phyloP scores from a whole-genome alignment of 2,888 invertebrate species.

The Cephus runcator region DNA sequence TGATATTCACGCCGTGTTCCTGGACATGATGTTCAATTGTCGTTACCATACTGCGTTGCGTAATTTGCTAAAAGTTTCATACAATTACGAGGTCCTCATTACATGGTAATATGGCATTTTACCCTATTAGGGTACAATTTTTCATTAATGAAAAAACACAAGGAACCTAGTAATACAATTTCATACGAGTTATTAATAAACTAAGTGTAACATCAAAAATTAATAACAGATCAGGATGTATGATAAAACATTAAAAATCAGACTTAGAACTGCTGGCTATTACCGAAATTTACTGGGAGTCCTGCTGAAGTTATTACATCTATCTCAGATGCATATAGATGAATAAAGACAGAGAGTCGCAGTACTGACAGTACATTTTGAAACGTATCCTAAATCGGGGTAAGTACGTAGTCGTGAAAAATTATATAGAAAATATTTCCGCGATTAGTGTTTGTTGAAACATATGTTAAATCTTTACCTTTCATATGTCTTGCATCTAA shows the following conservation, averaged over 20 bases:
- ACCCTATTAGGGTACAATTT: slow-evolving; percentile 8
- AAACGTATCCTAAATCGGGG: not conserved
- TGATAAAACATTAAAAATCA: not conserved
- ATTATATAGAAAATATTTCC: not conserved
- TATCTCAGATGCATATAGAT: too few species aligned
- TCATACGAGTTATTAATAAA: not conserved
- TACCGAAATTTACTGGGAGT: not conserved
- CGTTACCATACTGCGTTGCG: not conserved
- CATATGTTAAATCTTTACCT: too few species aligned
- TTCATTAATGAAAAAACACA: not conserved
- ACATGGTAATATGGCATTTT: slow-evolving; percentile 3
- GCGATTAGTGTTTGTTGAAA: too few species aligned
- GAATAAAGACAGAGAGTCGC: too few species aligned
- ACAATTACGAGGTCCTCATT: not conserved
- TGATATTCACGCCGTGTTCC: not conserved
- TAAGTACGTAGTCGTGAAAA: not conserved
- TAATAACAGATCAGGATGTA: not conserved
- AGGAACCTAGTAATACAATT: slow-evolving; percentile 6
- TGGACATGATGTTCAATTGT: not conserved
- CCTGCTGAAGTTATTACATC: too few species aligned
- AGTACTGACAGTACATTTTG: too few species aligned
- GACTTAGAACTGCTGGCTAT: not conserved
- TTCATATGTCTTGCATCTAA: too few species aligned
- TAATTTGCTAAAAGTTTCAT: not conserved
- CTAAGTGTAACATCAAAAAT: too few species aligned